These are phyloP conservation scores for Mythimna loreyi DNA, from an alignment of 2,888 invertebrate genomes.

Conservation along the genomic window DNA sequence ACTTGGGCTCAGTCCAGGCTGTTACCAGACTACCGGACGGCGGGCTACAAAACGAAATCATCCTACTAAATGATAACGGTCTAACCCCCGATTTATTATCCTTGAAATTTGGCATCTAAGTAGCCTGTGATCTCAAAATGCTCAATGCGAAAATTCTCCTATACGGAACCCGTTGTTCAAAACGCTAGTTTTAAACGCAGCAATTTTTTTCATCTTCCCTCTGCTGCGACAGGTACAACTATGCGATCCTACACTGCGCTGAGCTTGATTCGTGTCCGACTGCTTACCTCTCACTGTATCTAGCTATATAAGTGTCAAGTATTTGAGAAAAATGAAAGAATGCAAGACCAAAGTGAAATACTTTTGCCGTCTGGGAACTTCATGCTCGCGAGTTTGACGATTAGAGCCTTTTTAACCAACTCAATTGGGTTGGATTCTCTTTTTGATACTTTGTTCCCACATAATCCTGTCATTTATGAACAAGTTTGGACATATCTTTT, in stretches of 20 bases:
- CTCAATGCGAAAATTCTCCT: no score
- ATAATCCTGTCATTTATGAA: no score
- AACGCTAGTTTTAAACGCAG: background rate
- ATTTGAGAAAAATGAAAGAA: conserved; percentile 40
- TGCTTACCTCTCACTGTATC: conserved; percentile 39
- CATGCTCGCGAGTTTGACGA: background rate
- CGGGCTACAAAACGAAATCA: no score
- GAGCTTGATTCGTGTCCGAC: conserved; percentile 36
- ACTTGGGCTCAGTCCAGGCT: no score
- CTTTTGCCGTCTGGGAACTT: conserved; percentile 9
- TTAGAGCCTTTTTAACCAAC: background rate
- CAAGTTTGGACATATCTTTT: background rate
- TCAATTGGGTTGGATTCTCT: no score
- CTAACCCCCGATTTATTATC: no score
- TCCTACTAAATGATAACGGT: no score
- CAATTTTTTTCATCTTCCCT: conserved; percentile 39
- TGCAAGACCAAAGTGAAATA: conserved; percentile 20
- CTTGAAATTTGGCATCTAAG: no score
- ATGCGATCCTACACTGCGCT: conserved; percentile 57
- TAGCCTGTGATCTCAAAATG: no score
- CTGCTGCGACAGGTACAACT: conserved; percentile 61
- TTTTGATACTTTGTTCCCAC: no score
- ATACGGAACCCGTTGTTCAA: conserved; percentile 36
- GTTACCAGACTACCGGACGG: no score
- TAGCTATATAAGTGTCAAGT: conserved; percentile 38